Evolutionary conservation across 2,113 vertebrate genomes (phyloP), one percentile per base, ranked within the genome.

Genomic region (Turdus rufiventris): DNA sequence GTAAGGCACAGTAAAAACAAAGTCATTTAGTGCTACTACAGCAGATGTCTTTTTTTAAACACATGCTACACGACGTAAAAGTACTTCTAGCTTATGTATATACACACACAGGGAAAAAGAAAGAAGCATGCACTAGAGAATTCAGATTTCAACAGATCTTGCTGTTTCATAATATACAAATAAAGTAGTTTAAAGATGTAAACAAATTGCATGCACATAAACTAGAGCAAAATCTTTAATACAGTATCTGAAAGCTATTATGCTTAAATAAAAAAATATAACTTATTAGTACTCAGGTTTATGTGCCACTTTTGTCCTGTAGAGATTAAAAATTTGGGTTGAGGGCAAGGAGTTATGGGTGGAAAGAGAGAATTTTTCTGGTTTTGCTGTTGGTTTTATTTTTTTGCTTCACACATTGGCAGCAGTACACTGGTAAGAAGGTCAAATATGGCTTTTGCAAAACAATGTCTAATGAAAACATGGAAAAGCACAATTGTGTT

Each of bases 211-310:
- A 97, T 97, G 97, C 97, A 97, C 96, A 97, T 96, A 96, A 97
- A 97, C 96, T 96, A 97, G 92, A 96, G 95, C 96, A 96, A 96
- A 97, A 97, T 93, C 74, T 96, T 97, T 96, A 97, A 97, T 97
- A 97, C 95, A 97, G 93, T 96, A 96, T 97, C 94, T 96, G 96
- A 97, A 94, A 95, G 96, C 96, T 97, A 96, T 96, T 95, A 96
- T 62, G 96, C 87, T 98, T 97, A 98, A 97, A 98, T 97, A 97
- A 97, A 97, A 97, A 96, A 95, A 96, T 95, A 98, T 97, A 97
- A 98, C 96, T 98, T 98, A 98, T 79, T 94, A 95, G 92, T 97
- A 96, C 93, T 96, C 92, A 95, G 82, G 88, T 97, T 97, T 97
- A 96, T 96, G 97, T 96, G 96, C 96, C 93, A 77, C 87, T 96